Evolutionary conservation across 35 echinoderm and acorn worm genomes (phyloP).

Genomic region (Acanthaster planci): DNA sequence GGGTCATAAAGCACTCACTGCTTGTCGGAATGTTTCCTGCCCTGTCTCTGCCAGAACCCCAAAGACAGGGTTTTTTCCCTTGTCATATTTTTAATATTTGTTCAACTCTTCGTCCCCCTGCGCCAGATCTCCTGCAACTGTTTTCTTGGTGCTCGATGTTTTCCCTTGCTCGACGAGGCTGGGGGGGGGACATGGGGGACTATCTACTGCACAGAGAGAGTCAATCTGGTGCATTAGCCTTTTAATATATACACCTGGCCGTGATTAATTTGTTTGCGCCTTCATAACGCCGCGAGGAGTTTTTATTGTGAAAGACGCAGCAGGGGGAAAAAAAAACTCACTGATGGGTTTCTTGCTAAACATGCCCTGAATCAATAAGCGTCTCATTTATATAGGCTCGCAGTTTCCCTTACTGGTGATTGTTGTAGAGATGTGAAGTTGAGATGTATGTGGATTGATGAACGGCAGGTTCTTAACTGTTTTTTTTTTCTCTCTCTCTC

Average conservation of each 20-base stretch:
- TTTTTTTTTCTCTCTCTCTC: background rate
- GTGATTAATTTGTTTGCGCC: constrained; percentile 22
- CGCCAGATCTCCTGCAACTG: background rate
- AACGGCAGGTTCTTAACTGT: background rate
- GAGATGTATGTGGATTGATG: no score
- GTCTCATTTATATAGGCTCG: no score
- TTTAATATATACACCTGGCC: background rate
- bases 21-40: constrained; percentile 9
- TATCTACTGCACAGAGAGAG: background rate
- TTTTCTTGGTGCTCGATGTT: background rate
- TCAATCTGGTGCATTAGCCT: background rate
- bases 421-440: no score
- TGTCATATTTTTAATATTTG: background rate
- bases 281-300: background rate
- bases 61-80: background rate
- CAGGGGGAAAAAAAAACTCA: background rate
- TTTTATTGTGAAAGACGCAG: constrained; percentile 1
- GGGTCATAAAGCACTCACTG: background rate
- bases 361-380: background rate
- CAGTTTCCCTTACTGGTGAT: no score
- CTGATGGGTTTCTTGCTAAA: background rate
- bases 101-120: background rate
- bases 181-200: no score
- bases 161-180: background rate
- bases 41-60: background rate